Percentiles rank a stretch among this genome's conserved stretches.
Conservation (phyloP, 2,113 vertebrate genomes). For the Nothocercus julius region DNA sequence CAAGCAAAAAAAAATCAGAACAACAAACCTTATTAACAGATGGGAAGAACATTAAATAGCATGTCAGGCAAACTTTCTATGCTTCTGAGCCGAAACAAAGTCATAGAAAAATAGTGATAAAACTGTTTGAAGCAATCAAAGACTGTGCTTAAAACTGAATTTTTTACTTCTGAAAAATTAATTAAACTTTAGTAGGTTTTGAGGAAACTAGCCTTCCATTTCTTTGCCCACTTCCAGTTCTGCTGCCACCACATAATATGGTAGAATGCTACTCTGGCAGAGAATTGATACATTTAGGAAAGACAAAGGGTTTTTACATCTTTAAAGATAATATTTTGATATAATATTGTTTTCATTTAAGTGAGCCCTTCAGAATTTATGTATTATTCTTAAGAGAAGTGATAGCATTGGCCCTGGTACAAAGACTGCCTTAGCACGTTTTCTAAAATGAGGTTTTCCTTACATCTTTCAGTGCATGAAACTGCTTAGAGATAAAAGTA, state of each 20-base stretch:
- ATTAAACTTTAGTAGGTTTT: neutral
- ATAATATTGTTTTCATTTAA: neutral
- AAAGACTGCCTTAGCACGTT: neutral
- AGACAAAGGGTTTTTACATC: neutral
- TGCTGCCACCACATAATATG: neutral
- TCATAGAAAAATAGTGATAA: neutral
- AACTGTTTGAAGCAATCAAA: neutral
- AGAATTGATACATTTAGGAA: neutral
- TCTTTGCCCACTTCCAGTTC: neutral
- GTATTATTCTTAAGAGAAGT: neutral
- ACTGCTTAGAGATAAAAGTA: neutral
- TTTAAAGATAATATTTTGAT: neutral
- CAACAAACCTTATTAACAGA: neutral
- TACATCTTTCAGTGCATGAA: neutral
- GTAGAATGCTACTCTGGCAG: neutral
- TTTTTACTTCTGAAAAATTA: neutral
- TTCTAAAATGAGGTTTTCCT: neutral
- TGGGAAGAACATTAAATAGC: neutral
- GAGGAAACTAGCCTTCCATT: neutral
- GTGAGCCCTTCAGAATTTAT: neutral
- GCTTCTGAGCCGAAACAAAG: neutral
- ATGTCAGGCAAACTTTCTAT: neutral
- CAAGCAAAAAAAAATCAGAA: fast-evolving
- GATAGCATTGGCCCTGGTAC: neutral
- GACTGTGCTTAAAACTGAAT: neutral